Evolutionary conservation across 2,797 vertebrate species (phyloP).

Genomic region (Gephyroberyx darwinii): DNA sequence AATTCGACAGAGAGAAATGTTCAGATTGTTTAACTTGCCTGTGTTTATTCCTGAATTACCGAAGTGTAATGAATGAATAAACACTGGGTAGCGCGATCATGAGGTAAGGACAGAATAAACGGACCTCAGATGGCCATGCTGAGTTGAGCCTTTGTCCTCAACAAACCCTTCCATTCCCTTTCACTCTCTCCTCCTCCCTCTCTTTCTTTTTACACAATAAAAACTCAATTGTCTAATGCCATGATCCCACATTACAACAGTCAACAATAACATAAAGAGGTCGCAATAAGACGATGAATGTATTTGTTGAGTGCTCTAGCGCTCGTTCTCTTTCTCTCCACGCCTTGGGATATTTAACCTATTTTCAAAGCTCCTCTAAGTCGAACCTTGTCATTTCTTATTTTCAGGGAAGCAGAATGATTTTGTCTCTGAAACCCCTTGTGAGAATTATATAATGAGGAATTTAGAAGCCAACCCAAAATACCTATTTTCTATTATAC

Average conservation of each 20-base stretch:
- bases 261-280: constrained; percentile 44
- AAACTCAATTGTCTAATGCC: constrained; percentile 61
- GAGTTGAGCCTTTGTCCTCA: constrained; percentile 66
- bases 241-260: constrained; percentile 62
- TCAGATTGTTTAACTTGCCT: constrained; percentile 10
- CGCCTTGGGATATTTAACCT: background rate
- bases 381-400: constrained; percentile 2
- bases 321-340: constrained; percentile 14
- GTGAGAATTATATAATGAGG: background rate
- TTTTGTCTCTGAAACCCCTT: background rate
- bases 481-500: background rate
- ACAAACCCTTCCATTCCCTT: constrained; percentile 51
- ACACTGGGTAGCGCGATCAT: constrained; percentile 44
- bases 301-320: constrained; percentile 8
- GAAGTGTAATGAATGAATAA: constrained; percentile 53
- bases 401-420: background rate
- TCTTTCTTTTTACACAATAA: constrained; percentile 50
- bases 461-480: background rate
- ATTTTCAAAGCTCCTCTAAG: background rate
- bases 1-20: constrained; percentile 5
- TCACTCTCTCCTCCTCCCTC: constrained; percentile 12
- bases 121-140: constrained; percentile 64
- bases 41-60: constrained; percentile 25
- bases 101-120: constrained; percentile 65
- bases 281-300: constrained; percentile 26